Evolutionary conservation across 2,888 invertebrate species (phyloP).

Genomic region (Cheiracanthium punctorium): DNA sequence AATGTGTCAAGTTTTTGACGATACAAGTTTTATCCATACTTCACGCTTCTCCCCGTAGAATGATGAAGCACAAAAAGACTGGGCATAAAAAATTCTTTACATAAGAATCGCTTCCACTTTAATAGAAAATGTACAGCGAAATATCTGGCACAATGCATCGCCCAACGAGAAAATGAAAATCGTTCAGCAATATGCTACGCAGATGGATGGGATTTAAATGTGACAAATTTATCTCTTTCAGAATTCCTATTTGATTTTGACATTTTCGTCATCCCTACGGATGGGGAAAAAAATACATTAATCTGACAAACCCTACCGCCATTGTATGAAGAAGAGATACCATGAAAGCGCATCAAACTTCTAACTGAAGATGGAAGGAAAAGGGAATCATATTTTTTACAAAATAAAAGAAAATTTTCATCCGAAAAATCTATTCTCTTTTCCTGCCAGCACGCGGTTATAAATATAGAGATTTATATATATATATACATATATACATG

Average conservation of each 20-base stretch:
- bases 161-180: not conserved
- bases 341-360: not conserved
- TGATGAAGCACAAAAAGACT: too few species aligned
- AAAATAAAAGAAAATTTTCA: not conserved
- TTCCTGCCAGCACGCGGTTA: not conserved
- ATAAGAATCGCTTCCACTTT: too few species aligned
- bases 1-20: too few species aligned
- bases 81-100: too few species aligned
- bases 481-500: too few species aligned
- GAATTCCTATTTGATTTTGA: conserved; percentile 12
- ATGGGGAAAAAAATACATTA: conserved; percentile 3
- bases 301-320: conserved; percentile 5
- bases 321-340: not conserved
- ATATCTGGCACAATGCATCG: too few species aligned
- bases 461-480: not conserved
- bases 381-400: not conserved
- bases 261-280: not conserved
- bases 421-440: not conserved
- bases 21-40: too few species aligned
- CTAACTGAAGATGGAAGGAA: too few species aligned
- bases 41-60: too few species aligned
- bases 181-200: not conserved
- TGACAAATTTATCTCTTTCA: conserved; percentile 17
- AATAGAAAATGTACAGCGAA: too few species aligned
- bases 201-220: conserved; percentile 10